These are phyloP conservation scores for Neosilurus mollespiculum DNA, from an alignment of 2,797 vertebrate genomes.

Conservation along the genomic window DNA sequence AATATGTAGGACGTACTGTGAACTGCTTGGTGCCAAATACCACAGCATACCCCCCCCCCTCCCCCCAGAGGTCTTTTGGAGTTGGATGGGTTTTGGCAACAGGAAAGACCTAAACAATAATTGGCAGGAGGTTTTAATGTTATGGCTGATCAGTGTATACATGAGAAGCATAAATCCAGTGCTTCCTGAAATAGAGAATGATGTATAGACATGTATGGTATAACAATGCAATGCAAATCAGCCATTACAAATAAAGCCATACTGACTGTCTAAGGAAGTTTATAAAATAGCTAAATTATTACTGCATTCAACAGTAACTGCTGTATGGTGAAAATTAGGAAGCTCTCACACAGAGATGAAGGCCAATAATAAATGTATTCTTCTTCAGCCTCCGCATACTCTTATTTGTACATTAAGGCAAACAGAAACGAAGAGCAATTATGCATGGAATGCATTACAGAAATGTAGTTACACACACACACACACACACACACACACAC, in stretches of 20 bases:
- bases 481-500: background rate
- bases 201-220: background rate
- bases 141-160: no score
- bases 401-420: slow-evolving; percentile 11
- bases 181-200: background rate
- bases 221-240: background rate
- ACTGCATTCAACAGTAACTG: background rate
- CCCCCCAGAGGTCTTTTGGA: no score
- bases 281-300: background rate
- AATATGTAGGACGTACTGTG: no score
- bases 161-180: background rate
- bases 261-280: background rate
- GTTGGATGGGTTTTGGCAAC: no score
- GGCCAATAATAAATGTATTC: background rate
- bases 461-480: slow-evolving; percentile 1
- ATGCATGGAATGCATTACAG: background rate
- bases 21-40: no score
- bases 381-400: background rate
- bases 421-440: background rate
- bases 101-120: no score
- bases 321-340: background rate
- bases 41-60: no score
- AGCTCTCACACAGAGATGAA: background rate
- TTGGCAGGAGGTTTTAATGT: no score
- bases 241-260: background rate